Evolutionary conservation across 2,113 vertebrate species (phyloP).

Genomic region (Drymodes brunneopygia): DNA sequence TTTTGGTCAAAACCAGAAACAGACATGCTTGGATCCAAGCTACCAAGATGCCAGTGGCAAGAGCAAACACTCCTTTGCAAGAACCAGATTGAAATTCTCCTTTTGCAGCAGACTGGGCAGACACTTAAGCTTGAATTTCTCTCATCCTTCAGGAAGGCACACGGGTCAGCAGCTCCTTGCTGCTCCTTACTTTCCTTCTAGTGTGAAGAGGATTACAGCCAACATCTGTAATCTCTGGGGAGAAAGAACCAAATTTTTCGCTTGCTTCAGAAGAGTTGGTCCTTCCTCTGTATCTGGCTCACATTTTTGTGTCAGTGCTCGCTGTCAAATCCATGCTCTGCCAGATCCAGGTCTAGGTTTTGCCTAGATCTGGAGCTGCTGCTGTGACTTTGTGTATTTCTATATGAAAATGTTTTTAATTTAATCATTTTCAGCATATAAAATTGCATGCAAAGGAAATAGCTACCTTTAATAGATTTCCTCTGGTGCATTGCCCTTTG

Average conservation of each 20-base stretch:
- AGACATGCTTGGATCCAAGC: not conserved
- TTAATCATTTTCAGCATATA: not conserved
- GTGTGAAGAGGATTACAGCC: not conserved
- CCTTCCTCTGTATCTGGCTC: not conserved
- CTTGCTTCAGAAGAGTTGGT: not conserved
- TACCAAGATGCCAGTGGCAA: not conserved
- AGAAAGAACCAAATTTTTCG: not conserved
- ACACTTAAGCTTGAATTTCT: not conserved
- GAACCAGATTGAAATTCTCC: not conserved
- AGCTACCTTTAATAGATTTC: not conserved
- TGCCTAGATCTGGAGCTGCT: not conserved
- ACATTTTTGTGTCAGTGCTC: not conserved
- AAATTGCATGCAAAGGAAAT: not conserved
- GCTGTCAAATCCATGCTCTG: not conserved
- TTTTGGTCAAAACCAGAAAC: conserved; percentile 1
- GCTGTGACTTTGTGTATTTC: not conserved
- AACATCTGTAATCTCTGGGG: not conserved
- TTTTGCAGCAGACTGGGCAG: not conserved
- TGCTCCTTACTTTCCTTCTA: not conserved
- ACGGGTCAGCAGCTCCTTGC: rapidly evolving
- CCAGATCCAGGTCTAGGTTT: not conserved
- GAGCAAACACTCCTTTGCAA: not conserved
- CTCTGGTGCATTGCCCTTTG: not conserved
- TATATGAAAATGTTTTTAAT: not conserved
- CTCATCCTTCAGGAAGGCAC: not conserved